phyloP scores from a whole-genome alignment of 1,140 invertebrate genomes.

The Caerostris darwini region DNA sequence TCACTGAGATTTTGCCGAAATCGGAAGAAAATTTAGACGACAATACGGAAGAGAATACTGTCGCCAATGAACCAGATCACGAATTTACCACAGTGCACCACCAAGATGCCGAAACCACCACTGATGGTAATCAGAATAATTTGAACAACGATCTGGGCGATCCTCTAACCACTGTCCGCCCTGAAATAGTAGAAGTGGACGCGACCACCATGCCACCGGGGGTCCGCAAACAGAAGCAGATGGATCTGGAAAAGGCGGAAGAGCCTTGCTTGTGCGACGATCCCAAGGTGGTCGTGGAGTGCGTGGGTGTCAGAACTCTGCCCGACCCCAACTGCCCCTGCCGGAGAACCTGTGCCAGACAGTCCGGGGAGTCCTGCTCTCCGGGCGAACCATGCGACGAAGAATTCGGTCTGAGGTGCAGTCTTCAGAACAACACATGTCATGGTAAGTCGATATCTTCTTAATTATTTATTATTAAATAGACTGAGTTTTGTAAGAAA shows the following conservation, averaged over 20 bases:
- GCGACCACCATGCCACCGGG: neutral
- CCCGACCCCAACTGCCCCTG: constrained; percentile 65
- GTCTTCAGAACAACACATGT: constrained; percentile 49
- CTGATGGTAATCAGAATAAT: neutral
- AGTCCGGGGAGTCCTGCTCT: constrained; percentile 65
- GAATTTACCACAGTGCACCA: neutral
- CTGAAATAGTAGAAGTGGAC: neutral
- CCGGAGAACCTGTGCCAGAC: constrained; percentile 52
- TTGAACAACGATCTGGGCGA: constrained; percentile 18
- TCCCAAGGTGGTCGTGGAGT: neutral
- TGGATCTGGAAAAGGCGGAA: constrained; percentile 49
- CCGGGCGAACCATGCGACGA: constrained; percentile 60
- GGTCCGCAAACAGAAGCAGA: constrained; percentile 63
- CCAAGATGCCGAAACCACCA: neutral
- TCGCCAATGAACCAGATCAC: neutral
- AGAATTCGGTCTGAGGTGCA: constrained; percentile 68
- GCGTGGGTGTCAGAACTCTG: constrained; percentile 48
- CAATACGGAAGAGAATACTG: neutral
- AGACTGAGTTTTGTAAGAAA: too few species aligned
- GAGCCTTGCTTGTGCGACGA: constrained; percentile 44
- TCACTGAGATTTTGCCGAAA: neutral
- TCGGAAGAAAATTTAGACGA: neutral
- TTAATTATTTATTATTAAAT: too few species aligned
- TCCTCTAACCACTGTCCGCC: neutral
- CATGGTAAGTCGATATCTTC: constrained; percentile 48